Evolutionary conservation across 2,888 invertebrate genomes (phyloP).

Genomic region (Platynereis dumerilii): DNA sequence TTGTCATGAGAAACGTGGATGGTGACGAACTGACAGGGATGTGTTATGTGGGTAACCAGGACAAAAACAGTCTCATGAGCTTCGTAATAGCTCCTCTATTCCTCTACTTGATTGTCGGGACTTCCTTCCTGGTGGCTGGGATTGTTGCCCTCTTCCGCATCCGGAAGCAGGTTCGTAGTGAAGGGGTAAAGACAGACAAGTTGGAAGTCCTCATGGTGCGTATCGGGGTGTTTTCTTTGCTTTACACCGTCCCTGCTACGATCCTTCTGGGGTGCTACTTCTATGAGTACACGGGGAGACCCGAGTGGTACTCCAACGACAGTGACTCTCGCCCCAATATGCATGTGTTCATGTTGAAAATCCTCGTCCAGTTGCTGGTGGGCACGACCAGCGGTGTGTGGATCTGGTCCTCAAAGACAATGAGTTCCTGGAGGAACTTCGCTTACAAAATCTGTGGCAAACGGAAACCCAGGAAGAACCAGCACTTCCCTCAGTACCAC

Average conservation of each 20-base stretch:
- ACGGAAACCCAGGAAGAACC: conserved; percentile 6
- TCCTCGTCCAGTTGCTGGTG: conserved; percentile 80
- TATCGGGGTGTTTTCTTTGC: conserved; percentile 76
- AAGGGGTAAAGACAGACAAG: conserved; percentile 64
- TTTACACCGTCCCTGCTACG: conserved; percentile 78
- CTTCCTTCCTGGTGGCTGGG: conserved; percentile 75
- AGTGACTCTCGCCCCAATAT: conserved; percentile 74
- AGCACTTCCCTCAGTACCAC: conserved; percentile 22
- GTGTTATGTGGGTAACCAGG: conserved; percentile 66
- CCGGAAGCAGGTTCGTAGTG: conserved; percentile 62
- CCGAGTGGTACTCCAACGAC: conserved; percentile 69
- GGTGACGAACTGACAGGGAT: conserved; percentile 91
- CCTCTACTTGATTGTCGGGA: conserved; percentile 74
- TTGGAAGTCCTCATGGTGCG: conserved; percentile 68
- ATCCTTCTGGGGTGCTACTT: conserved; percentile 80
- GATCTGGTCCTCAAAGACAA: conserved; percentile 59
- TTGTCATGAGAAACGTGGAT: conserved; percentile 86
- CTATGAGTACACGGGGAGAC: conserved; percentile 79
- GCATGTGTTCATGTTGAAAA: conserved; percentile 82
- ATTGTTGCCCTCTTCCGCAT: conserved; percentile 70
- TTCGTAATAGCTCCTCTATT: conserved; percentile 71
- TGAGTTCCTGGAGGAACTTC: conserved; percentile 57
- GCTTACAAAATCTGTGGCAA: conserved; percentile 41
- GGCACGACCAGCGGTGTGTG: conserved; percentile 70
- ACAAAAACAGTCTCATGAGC: conserved; percentile 55